phyloP scores from a whole-genome alignment of 2,888 invertebrate species.

The Anorthoa munda region DNA sequence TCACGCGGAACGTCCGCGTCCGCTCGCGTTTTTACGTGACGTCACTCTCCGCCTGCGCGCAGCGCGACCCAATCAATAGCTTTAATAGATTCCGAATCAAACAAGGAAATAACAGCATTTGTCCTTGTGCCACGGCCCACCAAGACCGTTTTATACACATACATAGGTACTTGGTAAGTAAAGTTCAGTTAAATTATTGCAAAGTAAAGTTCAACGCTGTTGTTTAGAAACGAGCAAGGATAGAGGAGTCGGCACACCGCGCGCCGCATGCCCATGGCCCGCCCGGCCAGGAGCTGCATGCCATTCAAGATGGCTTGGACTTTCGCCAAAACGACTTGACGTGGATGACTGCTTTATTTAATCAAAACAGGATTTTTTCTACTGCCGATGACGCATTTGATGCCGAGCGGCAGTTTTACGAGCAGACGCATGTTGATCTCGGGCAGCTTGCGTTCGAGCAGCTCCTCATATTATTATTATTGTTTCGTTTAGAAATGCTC shows the following conservation, averaged over 20 bases:
- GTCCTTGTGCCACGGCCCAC: constrained; percentile 13
- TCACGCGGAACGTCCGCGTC: neutral
- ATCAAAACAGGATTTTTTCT: neutral
- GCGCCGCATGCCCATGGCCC: neutral
- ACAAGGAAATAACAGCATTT: constrained; percentile 16
- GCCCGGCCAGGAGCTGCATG: neutral
- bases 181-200: too few species aligned
- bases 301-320: neutral
- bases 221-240: neutral
- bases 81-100: constrained; percentile 10
- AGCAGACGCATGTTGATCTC: too few species aligned
- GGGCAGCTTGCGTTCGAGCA: too few species aligned
- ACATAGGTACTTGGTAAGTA: neutral
- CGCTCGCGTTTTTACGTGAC: neutral
- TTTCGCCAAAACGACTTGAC: neutral
- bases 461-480: too few species aligned
- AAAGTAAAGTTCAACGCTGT: too few species aligned
- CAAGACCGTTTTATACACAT: neutral
- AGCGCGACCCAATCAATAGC: constrained; percentile 8
- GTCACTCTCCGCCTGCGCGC: neutral
- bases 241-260: neutral
- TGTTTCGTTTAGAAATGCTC: too few species aligned
- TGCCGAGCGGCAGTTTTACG: too few species aligned
- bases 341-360: neutral
- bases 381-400: neutral